Evolutionary conservation across 2,888 invertebrate species (phyloP).

Genomic region (Diplazon laetatorius): DNA sequence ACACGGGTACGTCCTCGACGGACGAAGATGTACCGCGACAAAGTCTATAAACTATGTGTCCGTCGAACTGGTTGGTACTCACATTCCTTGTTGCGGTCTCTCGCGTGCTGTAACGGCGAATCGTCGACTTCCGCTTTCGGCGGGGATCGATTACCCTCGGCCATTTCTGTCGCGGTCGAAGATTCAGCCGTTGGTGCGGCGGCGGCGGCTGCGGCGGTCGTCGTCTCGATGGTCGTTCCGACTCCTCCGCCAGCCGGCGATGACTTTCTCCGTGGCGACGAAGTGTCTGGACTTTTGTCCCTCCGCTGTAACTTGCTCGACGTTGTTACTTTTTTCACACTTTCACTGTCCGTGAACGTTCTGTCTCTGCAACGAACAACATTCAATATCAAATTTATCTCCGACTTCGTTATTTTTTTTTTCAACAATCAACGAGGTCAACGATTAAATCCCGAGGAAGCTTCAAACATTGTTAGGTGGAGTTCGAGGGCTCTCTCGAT

Average conservation of each 20-base stretch:
- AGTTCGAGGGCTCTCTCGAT: no score
- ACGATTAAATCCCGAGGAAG: conserved; percentile 42
- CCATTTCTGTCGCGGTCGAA: conserved; percentile 74
- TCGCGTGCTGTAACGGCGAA: conserved; percentile 94
- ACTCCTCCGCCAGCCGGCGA: conserved; percentile 72
- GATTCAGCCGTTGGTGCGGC: conserved; percentile 68
- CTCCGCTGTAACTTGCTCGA: conserved; percentile 43
- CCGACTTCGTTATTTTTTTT: background rate
- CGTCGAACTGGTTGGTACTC: conserved; percentile 83
- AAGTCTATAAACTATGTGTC: conserved; percentile 15
- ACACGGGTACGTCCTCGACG: background rate
- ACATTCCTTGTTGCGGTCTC: conserved; percentile 99
- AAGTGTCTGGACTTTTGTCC: conserved; percentile 72
- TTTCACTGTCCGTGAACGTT: conserved; percentile 65
- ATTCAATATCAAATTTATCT: background rate
- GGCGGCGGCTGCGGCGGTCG: conserved; percentile 66
- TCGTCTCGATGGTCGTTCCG: no score
- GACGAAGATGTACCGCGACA: background rate
- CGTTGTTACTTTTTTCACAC: conserved; percentile 76
- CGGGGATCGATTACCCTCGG: conserved; percentile 86
- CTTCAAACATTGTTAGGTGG: no score
- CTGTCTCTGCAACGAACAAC: conserved; percentile 43
- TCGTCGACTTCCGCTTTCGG: conserved; percentile 97
- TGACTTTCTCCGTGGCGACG: conserved; percentile 72
- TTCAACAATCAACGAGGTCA: background rate